Base-by-base conservation (phyloP, 2,888 invertebrate species). In the Plebejus argus region DNA sequence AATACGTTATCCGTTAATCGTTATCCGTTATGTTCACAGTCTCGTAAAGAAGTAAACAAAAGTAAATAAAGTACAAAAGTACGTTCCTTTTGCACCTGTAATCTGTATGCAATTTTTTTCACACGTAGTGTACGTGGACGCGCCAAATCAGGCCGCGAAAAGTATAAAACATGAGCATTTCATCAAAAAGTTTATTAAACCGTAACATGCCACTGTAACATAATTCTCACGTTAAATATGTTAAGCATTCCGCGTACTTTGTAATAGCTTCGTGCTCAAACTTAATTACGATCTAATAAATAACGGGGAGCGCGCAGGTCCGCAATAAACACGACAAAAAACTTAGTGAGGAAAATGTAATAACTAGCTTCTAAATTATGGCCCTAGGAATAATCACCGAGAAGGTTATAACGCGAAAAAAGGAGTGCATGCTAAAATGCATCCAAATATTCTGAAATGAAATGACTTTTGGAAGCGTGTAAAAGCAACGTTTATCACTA, bases 271-370 rank as follows among this genome's bases (percentile, higher is more conserved):
- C 71, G 77, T 77, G 77, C 71, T 71, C 70, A 58, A 77, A 71
- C 71, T 77, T 71, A 77, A 77, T 77, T 77, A 77, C 6, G 77
- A 72, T 33, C 77, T 77, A 71, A 77, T 77, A 77, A 77, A 77
- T 77, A 58, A 77, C 71, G 28, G 53, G 77, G 70, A 53, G 56
- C 56, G 56, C 33, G 56, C 71, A 33, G 71, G 28, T 56, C 35
- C 33, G 56, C 53, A 28, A 71, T 77, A 56, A 77, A 56, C 71
- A 77, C 53, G 70, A 33, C 76, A 56, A 74, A 74, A 70, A 74
- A 71, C 70, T 58, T 35, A 56, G 71, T 71, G 77, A 71, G 45
- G 71, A 56, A 70, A 66, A 56, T 71, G 28, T 58, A 35, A 71
- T 71, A 56, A 53, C 61, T 74, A 53, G 74, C 49, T 23, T 53